A percentile compares a stretch with the other conserved stretches of the same genome.
phyloP scores from a whole-genome alignment of 2,113 vertebrate genomes.

The Sigmodon hispidus region DNA sequence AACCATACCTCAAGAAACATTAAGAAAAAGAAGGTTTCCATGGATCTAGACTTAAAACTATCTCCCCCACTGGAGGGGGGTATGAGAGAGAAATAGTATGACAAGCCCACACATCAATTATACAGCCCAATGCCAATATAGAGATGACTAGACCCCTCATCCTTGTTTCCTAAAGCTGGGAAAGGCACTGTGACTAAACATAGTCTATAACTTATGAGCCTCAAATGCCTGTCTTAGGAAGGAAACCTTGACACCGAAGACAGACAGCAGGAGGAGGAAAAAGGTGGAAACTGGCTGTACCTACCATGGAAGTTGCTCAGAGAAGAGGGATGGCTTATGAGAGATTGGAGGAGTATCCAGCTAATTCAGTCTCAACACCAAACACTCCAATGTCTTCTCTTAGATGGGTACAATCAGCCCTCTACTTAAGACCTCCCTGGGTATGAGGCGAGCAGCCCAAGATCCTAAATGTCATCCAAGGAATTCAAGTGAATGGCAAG shows the following conservation, averaged over 20 bases:
- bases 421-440: conserved; percentile 47
- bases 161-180: conserved; percentile 18
- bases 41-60: conserved; percentile 36
- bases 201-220: background rate
- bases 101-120: conserved; percentile 13
- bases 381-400: conserved; percentile 32
- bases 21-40: background rate
- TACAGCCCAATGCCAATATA: background rate
- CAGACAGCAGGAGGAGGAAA: background rate
- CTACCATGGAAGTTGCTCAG: conserved; percentile 73
- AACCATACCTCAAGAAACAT: conserved; percentile 22
- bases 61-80: background rate
- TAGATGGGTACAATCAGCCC: conserved; percentile 49
- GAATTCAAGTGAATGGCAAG: conserved; percentile 4
- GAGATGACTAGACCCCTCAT: background rate
- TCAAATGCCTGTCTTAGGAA: conserved; percentile 21
- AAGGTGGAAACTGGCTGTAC: conserved; percentile 43
- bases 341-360: conserved; percentile 38
- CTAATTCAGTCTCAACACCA: conserved; percentile 44
- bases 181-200: conserved; percentile 6
- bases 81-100: conserved; percentile 13
- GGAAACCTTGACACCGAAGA: conserved; percentile 14
- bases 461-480: conserved; percentile 51
- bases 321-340: conserved; percentile 46
- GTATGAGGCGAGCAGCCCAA: conserved; percentile 7